phyloP scores from a whole-genome alignment of 2,888 invertebrate genomes.

The Onchidella celtica region DNA sequence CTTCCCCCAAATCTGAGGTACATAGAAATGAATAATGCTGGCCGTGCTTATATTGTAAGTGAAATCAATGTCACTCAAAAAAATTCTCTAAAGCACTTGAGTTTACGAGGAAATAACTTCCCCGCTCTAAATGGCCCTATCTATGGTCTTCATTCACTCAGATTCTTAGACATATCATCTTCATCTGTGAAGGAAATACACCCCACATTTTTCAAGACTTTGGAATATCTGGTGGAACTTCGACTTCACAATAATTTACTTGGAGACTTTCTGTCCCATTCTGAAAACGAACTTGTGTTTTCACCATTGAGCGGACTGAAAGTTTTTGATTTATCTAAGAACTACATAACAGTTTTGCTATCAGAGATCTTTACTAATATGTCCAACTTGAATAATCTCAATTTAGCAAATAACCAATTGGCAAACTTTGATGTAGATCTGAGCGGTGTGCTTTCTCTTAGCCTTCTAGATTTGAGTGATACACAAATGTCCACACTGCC shows the following conservation, averaged over 20 bases:
- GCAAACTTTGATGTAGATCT: background rate
- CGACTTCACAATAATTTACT: background rate
- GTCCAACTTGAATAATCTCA: background rate
- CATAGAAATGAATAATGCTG: background rate
- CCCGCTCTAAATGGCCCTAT: background rate
- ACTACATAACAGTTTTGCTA: background rate
- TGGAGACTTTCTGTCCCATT: background rate
- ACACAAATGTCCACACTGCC: background rate
- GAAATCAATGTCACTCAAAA: background rate
- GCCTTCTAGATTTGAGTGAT: background rate
- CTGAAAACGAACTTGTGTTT: background rate
- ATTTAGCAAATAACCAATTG: background rate
- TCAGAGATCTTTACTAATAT: background rate
- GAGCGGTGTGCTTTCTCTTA: background rate
- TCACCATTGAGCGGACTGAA: background rate
- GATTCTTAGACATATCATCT: background rate
- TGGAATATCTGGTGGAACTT: background rate
- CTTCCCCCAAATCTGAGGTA: slow-evolving; percentile 9
- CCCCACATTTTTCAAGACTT: background rate
- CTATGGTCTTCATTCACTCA: slow-evolving; percentile 5
- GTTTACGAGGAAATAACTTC: background rate
- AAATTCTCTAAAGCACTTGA: background rate
- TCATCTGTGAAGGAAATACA: background rate
- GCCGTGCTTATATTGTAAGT: background rate
- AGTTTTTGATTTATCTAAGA: background rate